Conservation (phyloP, 2,888 invertebrate species). For the Volucella bombylans region DNA sequence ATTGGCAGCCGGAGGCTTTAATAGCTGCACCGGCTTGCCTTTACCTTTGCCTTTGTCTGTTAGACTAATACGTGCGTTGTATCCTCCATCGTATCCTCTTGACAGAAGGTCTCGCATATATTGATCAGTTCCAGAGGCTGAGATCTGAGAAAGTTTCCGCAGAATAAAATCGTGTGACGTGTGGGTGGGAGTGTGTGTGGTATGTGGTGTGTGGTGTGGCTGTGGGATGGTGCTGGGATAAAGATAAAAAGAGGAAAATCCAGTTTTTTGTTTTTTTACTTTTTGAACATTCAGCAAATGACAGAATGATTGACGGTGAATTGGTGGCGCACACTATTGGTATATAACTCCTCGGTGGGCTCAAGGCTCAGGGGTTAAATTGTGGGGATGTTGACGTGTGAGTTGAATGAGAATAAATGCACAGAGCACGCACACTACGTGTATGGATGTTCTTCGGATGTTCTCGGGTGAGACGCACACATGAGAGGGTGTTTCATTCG, state of each 20-base stretch:
- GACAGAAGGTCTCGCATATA: too few relatives aligned
- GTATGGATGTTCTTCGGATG: conserved; percentile 1
- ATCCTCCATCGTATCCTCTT: too few relatives aligned
- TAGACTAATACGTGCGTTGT: too few relatives aligned
- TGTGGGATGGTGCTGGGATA: neutral
- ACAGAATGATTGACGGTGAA: conserved; percentile 70
- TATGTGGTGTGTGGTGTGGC: too few relatives aligned
- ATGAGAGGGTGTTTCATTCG: conserved; percentile 60
- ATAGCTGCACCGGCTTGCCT: neutral
- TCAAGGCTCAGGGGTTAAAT: conserved; percentile 41
- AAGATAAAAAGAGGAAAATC: neutral
- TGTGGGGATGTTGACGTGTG: conserved; percentile 37
- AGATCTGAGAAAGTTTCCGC: too few relatives aligned
- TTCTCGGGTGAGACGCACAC: neutral
- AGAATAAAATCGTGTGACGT: too few relatives aligned
- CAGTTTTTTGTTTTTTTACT: neutral
- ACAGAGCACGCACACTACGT: neutral
- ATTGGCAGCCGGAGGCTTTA: conserved; percentile 34
- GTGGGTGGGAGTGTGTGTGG: too few relatives aligned
- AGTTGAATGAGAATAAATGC: conserved; percentile 30
- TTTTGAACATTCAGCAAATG: conserved; percentile 58
- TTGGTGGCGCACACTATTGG: conserved; percentile 25
- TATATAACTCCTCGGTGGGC: neutral
- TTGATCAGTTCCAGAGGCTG: too few relatives aligned
- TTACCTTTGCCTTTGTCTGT: neutral